A percentile compares a stretch with the other conserved stretches of the same genome.
Evolutionary conservation across 1,140 invertebrate genomes (phyloP).

Genomic region (Saccostrea echinata): DNA sequence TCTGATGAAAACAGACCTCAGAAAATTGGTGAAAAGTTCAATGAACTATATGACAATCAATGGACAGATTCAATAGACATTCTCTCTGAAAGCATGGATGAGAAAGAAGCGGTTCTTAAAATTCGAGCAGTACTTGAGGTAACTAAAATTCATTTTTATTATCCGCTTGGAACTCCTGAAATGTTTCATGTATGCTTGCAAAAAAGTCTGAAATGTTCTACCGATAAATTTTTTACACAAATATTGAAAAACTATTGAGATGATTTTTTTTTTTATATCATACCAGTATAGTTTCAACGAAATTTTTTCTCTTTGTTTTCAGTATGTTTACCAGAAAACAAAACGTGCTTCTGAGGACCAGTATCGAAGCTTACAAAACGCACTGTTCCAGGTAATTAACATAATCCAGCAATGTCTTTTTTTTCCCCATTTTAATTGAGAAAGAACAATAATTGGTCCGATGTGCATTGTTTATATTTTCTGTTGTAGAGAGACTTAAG

Average conservation of each 20-base stretch:
- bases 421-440: background rate
- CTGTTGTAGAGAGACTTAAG: background rate
- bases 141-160: background rate
- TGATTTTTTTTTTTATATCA: no score
- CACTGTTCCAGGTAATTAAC: background rate
- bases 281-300: no score
- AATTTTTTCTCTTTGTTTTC: background rate
- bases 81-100: background rate
- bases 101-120: background rate
- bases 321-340: constrained; percentile 6
- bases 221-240: no score
- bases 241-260: no score
- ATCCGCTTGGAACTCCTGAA: no score
- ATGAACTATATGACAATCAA: background rate
- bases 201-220: no score
- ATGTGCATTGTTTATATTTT: background rate
- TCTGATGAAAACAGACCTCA: constrained; percentile 5
- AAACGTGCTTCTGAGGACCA: background rate
- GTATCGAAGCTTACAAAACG: background rate
- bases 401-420: no score
- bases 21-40: constrained; percentile 6
- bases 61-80: background rate
- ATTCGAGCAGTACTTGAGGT: background rate
- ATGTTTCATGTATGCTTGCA: no score
- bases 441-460: background rate